Base-by-base conservation (phyloP, 1,140 invertebrate genomes). In the Hyles vespertilio region DNA sequence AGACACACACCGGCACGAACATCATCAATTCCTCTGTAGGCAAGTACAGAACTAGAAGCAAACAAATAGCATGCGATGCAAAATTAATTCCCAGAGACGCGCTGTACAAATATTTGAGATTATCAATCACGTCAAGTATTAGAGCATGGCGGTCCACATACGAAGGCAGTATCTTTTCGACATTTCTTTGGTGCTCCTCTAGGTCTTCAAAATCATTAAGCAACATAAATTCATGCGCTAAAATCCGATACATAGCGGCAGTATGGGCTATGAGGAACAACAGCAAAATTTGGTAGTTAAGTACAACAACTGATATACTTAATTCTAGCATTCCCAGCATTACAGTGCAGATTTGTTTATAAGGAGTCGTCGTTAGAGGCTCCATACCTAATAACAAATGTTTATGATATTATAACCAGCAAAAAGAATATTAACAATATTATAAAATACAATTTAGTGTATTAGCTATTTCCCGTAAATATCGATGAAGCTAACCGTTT, bases 21-120 rank as follows among this genome's bases (percentile, higher is more conserved):
- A 67, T 65, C 0, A 76, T 48, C 76, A 71, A 82, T 49, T 81
- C 79, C 12, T 71, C 56, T 6, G 81, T 36, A 10, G 80, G 63
- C 32, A 88, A 54, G 36, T 73, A 80, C 50, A 84, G 79, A 9
- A 85, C 80, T 43, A 88, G 56, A 12, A 59, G 73, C 32, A 88
- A 79, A 52, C 72, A 82, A 0, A 79, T 60, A 32, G 78, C 79
- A 33, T 84, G 81, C 0, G 70, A 65, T 3, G 73, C 78, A 58
- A 84, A 87, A 56, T 86, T 77, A 0, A 85, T 63, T 9, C 85
- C 85, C 8, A 86, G 65, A 3, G 81, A 76, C 22, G 74, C 63
- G 56, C 77, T 83, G 53, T 84, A 88, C n/a, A 86, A 57, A n/a
- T 55, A 51, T 60, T 82, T 80, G 0, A 85, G 49, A 40, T 73